Conservation (phyloP, 1,140 invertebrate genomes). For the Pantala flavescens region DNA sequence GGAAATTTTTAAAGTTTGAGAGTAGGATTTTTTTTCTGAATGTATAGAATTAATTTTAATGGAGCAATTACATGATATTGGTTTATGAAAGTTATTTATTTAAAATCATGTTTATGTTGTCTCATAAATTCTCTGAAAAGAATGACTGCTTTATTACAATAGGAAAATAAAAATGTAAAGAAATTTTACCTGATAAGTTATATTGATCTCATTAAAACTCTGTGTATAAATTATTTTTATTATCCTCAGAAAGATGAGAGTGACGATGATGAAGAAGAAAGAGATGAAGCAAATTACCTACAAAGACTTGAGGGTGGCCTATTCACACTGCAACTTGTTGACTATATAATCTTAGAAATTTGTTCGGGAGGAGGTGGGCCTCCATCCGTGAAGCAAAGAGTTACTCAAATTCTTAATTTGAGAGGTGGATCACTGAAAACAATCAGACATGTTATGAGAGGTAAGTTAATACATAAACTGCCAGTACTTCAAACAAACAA, state of each 20-base stretch:
- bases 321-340: slow-evolving; percentile 90
- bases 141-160: no score
- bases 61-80: no score
- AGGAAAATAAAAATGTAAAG: no score
- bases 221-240: slow-evolving; percentile 17
- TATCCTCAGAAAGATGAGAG: slow-evolving; percentile 32
- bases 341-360: slow-evolving; percentile 90
- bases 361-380: slow-evolving; percentile 64
- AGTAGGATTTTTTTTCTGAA: no score
- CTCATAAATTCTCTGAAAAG: no score
- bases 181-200: not conserved
- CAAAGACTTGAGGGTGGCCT: slow-evolving; percentile 82
- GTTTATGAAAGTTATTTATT: no score
- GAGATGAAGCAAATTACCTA: slow-evolving; percentile 79
- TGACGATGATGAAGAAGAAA: slow-evolving; percentile 49
- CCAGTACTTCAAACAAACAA: no score
- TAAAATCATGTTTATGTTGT: no score
- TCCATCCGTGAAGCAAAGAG: slow-evolving; percentile 71
- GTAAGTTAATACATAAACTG: no score
- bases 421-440: slow-evolving; percentile 84
- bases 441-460: slow-evolving; percentile 90
- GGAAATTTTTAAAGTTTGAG: no score
- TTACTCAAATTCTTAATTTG: slow-evolving; percentile 80
- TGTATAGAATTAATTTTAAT: no score
- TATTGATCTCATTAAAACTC: not conserved